phyloP scores from a whole-genome alignment of 2,888 invertebrate genomes.

The Morinoia aosen region DNA sequence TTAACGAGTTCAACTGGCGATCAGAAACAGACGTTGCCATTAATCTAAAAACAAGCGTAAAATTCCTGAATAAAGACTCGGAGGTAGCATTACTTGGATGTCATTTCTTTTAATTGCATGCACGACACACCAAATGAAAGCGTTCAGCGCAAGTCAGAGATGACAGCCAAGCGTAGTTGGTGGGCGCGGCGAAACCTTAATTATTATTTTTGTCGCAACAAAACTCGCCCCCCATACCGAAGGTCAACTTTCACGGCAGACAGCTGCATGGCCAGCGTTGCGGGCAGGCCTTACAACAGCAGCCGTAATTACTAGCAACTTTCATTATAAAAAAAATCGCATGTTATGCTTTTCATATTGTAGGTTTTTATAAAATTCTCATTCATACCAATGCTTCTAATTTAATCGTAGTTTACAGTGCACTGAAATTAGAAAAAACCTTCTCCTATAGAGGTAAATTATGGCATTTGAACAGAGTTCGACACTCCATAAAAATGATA shows the following conservation, averaged over 20 bases:
- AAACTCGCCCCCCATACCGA: not conserved
- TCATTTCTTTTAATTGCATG: not conserved
- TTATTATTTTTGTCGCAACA: not conserved
- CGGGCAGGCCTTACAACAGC: not conserved
- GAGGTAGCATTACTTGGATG: not conserved
- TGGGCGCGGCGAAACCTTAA: not conserved
- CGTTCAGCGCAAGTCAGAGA: not conserved
- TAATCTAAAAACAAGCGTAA: not conserved
- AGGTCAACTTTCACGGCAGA: not conserved
- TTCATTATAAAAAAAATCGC: no score
- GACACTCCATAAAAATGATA: no score
- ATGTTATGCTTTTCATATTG: no score
- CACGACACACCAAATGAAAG: not conserved
- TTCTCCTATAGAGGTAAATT: no score
- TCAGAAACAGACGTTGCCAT: not conserved
- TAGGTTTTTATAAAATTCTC: no score
- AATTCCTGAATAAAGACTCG: not conserved
- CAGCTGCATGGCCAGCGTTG: not conserved
- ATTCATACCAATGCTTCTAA: no score
- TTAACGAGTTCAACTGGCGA: not conserved
- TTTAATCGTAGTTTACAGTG: no score
- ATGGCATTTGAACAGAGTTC: no score
- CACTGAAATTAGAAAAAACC: no score
- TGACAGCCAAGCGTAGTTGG: not conserved
- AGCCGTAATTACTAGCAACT: no score